phyloP scores from a whole-genome alignment of 2,797 vertebrate species.

The Merluccius polli region DNA sequence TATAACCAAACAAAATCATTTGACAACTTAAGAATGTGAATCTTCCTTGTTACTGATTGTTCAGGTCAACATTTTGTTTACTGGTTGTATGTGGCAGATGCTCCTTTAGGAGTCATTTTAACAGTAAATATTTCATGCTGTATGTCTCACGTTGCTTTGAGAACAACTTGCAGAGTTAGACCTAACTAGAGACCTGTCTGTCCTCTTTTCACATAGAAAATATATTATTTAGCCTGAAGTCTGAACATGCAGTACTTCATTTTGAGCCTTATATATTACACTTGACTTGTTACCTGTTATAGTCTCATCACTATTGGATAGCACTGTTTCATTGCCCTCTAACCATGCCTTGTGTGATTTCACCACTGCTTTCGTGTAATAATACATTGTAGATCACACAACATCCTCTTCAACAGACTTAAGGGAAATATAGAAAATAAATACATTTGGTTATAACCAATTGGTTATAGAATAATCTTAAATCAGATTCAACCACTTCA shows the following conservation, averaged over 20 bases:
- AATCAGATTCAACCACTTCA: neutral
- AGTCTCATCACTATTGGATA: too few relatives aligned
- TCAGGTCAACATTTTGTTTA: neutral
- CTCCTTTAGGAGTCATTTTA: too few relatives aligned
- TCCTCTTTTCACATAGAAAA: neutral
- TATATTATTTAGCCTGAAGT: neutral
- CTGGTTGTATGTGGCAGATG: neutral
- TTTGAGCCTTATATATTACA: neutral
- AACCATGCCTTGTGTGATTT: neutral
- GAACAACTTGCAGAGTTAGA: neutral
- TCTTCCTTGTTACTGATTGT: constrained; percentile 1
- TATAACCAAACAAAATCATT: neutral
- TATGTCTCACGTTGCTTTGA: neutral
- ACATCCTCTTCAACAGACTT: too few relatives aligned
- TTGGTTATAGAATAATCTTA: neutral
- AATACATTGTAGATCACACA: neutral
- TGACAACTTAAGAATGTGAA: neutral
- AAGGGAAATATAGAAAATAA: too few relatives aligned
- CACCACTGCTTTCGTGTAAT: neutral
- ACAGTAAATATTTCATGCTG: neutral
- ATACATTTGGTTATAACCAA: neutral
- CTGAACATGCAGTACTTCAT: neutral
- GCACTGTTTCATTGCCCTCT: neutral
- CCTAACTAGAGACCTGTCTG: neutral
- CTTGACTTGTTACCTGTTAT: neutral